Evolutionary conservation across 2,797 vertebrate species (phyloP).

Genomic region (Chelidonichthys spinosus): DNA sequence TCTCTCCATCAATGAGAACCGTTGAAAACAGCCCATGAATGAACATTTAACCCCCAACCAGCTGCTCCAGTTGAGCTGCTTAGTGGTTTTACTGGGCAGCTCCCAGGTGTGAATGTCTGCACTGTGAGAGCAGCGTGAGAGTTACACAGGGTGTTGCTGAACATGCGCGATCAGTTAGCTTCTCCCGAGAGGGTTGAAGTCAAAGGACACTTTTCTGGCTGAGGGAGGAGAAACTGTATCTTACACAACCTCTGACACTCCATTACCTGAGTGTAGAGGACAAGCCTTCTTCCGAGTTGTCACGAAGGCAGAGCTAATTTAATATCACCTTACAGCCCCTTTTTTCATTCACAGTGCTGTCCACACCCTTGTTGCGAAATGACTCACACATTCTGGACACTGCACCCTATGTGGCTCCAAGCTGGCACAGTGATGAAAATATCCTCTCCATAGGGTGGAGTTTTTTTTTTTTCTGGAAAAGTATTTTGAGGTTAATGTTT

Average conservation of each 20-base stretch:
- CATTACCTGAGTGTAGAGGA: conserved; percentile 39
- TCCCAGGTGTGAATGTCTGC: conserved; percentile 48
- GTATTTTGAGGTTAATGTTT: conserved; percentile 10
- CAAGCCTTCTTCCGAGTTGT: conserved; percentile 30
- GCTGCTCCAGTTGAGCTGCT: conserved; percentile 29
- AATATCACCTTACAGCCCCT: conserved; percentile 24
- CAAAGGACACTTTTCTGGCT: conserved; percentile 46
- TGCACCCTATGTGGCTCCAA: conserved; percentile 52
- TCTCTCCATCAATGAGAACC: not conserved
- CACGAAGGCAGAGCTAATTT: conserved; percentile 52
- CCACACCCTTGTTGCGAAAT: conserved; percentile 74
- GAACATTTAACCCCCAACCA: conserved; percentile 13
- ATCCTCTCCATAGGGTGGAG: conserved; percentile 42
- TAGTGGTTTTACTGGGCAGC: conserved; percentile 40
- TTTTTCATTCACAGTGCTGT: conserved; percentile 33
- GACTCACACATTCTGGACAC: conserved; percentile 77
- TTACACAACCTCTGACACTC: conserved; percentile 33
- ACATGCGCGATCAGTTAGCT: conserved; percentile 18
- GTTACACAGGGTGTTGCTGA: conserved; percentile 48
- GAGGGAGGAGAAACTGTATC: not conserved
- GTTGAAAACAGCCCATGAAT: conserved; percentile 2
- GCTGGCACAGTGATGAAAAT: conserved; percentile 54
- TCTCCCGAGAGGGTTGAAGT: conserved; percentile 27
- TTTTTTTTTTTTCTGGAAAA: conserved; percentile 7
- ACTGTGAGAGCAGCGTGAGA: conserved; percentile 23